Base-by-base conservation (phyloP, 2,113 vertebrate genomes). In the Micronisus gabar region DNA sequence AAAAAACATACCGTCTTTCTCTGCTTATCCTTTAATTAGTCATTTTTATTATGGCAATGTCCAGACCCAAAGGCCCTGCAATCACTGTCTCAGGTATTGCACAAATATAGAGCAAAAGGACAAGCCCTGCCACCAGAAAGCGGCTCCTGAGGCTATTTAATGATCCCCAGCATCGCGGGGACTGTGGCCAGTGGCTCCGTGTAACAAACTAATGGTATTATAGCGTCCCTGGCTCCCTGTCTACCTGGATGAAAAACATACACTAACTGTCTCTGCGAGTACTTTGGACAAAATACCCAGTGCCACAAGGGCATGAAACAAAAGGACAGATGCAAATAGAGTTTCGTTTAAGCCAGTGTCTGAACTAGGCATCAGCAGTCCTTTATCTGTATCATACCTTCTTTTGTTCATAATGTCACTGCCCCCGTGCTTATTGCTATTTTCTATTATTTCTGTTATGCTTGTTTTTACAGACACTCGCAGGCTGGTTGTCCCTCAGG, bases 1-100 rank as follows among this genome's bases (percentile, higher is more conserved):
- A 75, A 1, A 11, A 5, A 10, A 40, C 1, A 1, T 5, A 20
- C 3, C 2, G 1, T 22, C 40, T 59, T 89, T 79, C 66, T 86
- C 80, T 79, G 70, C 53, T 89, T 61, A 30, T 12, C 38, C 16
- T 73, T 86, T 23, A 65, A 89, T 34, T 85, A 38, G 72, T 81
- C 22, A 66, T 75, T 87, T 95, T 84, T 91, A 87, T 85, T 84
- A 47, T 11, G 43, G 66, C 61, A 61, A 74, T 38, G 14, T 43
- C 88, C 76, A 87, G 80, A 81, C 47, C 65, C 65, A 43, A 86
- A 43, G 21, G 2, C 16, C 5, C 65, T 38, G 30, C 65, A 65
- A 63, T 56, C n/a, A 4, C 43, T 15, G 32, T n/a, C 84, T 82
- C 81, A 80, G 89, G 66, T 90, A 70, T 41, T 81, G 74, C 59